Percentiles rank a stretch among this genome's conserved stretches.
phyloP scores from a whole-genome alignment of 2,113 vertebrate genomes.

The Podarcis muralis region DNA sequence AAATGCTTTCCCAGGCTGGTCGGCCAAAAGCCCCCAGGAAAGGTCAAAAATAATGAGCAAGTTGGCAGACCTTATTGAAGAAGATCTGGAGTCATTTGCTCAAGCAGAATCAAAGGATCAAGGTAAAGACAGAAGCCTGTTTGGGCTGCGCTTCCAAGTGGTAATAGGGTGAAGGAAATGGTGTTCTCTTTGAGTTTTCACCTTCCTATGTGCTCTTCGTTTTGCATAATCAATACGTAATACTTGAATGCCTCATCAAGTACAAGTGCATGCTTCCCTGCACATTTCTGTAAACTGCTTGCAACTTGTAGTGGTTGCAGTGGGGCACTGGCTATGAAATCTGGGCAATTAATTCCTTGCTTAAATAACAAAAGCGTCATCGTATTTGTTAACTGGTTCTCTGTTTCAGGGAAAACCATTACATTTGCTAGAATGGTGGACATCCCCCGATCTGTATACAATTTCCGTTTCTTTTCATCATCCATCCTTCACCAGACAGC shows the following conservation, averaged over 20 bases:
- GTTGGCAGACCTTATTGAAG: conserved; percentile 90
- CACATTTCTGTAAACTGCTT: background rate
- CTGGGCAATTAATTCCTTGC: background rate
- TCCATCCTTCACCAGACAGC: conserved; percentile 87
- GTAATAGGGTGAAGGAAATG: background rate
- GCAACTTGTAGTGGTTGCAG: background rate
- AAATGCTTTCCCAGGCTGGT: conserved; percentile 89
- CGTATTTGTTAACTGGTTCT: background rate
- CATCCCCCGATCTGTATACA: conserved; percentile 87
- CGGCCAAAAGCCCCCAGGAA: conserved; percentile 80
- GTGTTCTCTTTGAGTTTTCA: background rate
- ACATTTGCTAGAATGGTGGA: conserved; percentile 86
- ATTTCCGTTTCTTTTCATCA: conserved; percentile 95
- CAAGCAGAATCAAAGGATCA: conserved; percentile 95
- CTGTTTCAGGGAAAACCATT: conserved; percentile 87
- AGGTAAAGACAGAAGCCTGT: conserved; percentile 73
- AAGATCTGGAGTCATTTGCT: conserved; percentile 86
- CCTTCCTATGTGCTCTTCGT: background rate
- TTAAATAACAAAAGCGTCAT: background rate
- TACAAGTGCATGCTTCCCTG: background rate
- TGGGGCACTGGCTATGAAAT: background rate
- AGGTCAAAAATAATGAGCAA: conserved; percentile 84
- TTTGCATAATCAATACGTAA: background rate
- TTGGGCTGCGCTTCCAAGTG: background rate
- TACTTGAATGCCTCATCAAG: background rate